Base-by-base conservation (phyloP, 1,140 invertebrate genomes). In the Diuraphis noxia region DNA sequence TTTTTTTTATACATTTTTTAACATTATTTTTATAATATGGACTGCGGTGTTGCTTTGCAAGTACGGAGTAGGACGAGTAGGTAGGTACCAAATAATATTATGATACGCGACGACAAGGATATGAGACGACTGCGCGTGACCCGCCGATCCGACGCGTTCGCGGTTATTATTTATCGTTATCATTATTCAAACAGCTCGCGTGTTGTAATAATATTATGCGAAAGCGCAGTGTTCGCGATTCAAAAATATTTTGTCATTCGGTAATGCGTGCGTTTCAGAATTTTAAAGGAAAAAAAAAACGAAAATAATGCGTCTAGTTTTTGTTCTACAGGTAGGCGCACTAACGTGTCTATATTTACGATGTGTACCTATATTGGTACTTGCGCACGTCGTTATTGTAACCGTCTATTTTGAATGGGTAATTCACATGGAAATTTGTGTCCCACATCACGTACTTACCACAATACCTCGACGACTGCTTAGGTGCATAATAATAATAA, bases 151-250 rank as follows among this genome's bases (percentile, higher is more conserved):
- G 13, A 72, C n/a, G 56, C 56, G 56, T 34, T n/a, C 56, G 56
- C 30, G 56, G 56, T 72, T 72, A 72, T 72, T 72, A n/a, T n/a
- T n/a, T n/a, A 84, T 41, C 40, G 81, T 84, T 84, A 84, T 84
- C 81, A 84, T 84, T 41, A 40, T 84, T 41, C 40, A 40, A 84
- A 84, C 3, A 41, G 21, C 34, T 79, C 19, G 34, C 7, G 52
- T 52, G 52, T 52, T 52, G 25, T 52, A 52, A 49, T 56, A 56
- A 72, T 72, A 72, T 72, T 63, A 72, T 72, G 56, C 56, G 30
- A 63, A 63, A 9, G 77, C 19, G 77, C 8, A 19, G 77, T 25
- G 34, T 82, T 25, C 23, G 23, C 36, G 25, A 82, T 82, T 82
- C 5, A 38, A 23, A 25, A 82, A 40, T 82, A 40, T 82, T 82